Base-by-base conservation (phyloP, 2,888 invertebrate species). In the Muschampia plurimacula region DNA sequence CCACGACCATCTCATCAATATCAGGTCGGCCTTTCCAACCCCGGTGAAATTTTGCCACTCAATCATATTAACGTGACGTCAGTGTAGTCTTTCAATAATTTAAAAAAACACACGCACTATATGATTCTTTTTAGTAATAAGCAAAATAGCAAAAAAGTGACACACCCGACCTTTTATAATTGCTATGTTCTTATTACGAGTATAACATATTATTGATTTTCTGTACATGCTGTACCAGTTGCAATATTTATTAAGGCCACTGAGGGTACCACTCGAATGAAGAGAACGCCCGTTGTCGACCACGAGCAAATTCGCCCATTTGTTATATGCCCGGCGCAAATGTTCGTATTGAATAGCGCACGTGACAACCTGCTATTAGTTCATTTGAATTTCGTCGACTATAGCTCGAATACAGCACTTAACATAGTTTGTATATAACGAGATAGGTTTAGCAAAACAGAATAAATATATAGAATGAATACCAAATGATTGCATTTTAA, bases 221-320 rank as follows among this genome's bases (percentile, higher is more conserved):
- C 10, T 32, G 10, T 39, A 68, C n/a, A 15, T 22, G 32, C 9
- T 13, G 46, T 7, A 32, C 49, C 49, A 49, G 60, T 60, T 36
- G 60, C 10, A 15, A 64, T 69, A 64, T 69, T 69, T 69, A 69
- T 64, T 13, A 28, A 62, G n/a, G 60, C 60, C 55, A 67, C n/a
- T 63, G 55, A 52, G 46, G 66, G 39, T 36, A 67, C 36, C 52
- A 32, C 36, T 36, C 36, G 65, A 71, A 66, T 63, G 55, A 3
- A 52, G 52, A 62, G 63, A n/a, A 36, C 70, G 70, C 70, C 70
- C 70, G 57, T 15, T 65, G 65, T 63, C 46, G 46, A 46, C 70
- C 70, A 59, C 70, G 70, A 65, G 70, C 65, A 70, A 70, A 65
- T 70, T 70, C 70, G 46, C 65, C 70, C 70, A 70, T 70, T 70